Evolutionary conservation across 2,113 vertebrate genomes (phyloP).

Genomic region (Mormoops blainvillei): DNA sequence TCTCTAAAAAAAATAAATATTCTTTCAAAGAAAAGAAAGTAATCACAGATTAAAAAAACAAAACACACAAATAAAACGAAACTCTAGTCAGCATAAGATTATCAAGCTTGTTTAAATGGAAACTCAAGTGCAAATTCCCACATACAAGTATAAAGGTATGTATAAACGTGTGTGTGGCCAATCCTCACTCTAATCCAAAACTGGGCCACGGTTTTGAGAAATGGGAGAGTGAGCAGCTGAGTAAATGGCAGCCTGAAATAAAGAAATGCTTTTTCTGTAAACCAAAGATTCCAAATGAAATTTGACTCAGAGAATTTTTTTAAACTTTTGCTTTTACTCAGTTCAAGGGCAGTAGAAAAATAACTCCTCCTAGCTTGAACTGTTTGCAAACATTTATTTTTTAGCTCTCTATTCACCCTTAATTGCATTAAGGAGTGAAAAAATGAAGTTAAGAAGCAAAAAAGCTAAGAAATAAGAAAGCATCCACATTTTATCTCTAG

Average conservation of each 20-base stretch:
- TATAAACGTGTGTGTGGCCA: neutral
- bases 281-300: neutral
- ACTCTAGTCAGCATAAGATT: neutral
- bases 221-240: neutral
- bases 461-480: neutral
- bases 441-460: neutral
- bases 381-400: conserved; percentile 22
- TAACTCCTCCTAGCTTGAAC: neutral
- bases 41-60: neutral
- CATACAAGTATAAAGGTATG: neutral
- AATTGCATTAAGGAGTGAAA: neutral
- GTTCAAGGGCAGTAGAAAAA: neutral
- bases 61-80: neutral
- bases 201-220: neutral
- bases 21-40: neutral
- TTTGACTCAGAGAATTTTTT: neutral
- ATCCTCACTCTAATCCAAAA: neutral
- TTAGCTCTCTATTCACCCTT: conserved; percentile 7
- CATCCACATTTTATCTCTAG: neutral
- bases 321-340: neutral
- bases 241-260: neutral
- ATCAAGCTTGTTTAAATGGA: neutral
- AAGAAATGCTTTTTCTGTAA: conserved; percentile 17
- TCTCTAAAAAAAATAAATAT: too few species aligned
- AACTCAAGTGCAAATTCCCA: neutral